Base-by-base conservation (phyloP, 2,888 invertebrate genomes). In the Noctuana brunneofusca region DNA sequence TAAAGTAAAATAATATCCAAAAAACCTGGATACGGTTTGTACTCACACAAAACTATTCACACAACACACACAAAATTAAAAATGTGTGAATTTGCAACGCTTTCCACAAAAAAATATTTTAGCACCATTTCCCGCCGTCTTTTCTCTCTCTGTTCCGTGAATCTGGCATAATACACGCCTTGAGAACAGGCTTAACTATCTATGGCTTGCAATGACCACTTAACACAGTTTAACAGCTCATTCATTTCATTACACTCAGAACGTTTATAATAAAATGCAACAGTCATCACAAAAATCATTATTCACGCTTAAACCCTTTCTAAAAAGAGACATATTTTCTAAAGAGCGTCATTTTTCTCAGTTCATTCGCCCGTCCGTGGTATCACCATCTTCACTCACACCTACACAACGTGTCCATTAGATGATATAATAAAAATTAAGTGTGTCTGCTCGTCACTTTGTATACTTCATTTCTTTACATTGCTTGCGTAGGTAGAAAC, bases 401-500 rank as follows among this genome's bases (percentile, higher is more conserved):
- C 59, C 59, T 38, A 59, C 59, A 59, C 52, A 9, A 14, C 11
- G 14, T 14, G 24, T 58, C 43, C 46, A 60, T 60, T 60, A 53
- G 46, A 43, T 35, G 46, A 46, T 53, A 52, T 53, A 59, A 60
- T 60, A 60, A 60, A 60, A 54, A 54, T 46, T 43, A 60, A 54
- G 59, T 60, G 59, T 59, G 46, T 46, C 46, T 60, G 32, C 35
- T 6, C 38, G 43, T 46, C 16, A 16, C 20, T 16, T n/a, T 60
- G 32, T 38, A n/a, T 30, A 35, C 14, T 58, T 58, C 16, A 35
- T 3, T 27, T 8, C 27, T 8, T 27, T 3, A 8, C 27, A 27
- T 27, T 27, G n/a, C n/a, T n/a, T 8, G 27, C 8, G 27, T 27
- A 8, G 27, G 27, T 27, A 3, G n/a, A n/a, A n/a, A n/a, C n/a